Evolutionary conservation across 2,113 vertebrate species (phyloP), one percentile per base, ranked within the genome.

Genomic region (Grallaria varia): DNA sequence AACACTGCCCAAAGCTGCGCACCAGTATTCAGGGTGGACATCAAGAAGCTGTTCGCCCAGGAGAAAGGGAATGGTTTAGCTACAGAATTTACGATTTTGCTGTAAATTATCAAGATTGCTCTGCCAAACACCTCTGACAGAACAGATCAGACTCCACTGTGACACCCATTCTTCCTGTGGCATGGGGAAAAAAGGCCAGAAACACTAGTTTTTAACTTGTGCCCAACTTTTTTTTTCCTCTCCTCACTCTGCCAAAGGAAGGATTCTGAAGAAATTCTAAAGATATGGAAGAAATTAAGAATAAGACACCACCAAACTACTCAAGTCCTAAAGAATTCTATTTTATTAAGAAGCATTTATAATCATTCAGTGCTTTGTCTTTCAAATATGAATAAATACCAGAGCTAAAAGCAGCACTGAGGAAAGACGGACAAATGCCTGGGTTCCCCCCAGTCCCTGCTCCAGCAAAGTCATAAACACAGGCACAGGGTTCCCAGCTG

Each of bases 151-250:
- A 64, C 13, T 58, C 35, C 27, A 24, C 39, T 53, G 21, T 42
- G 39, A 79, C 12, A 56, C 4, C 1, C 0, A 0, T n/a, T 90
- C 24, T 59, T 75, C 52, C 30, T 14, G 4, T 22, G 24, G 20
- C 42, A 52, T 30, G 5, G 81, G 16, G 39, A 68, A 18, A 86
- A 72, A 76, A 89, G 24, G 22, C 14, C 52, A 76, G 44, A 67
- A 71, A 42, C 23, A 39, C 8, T 37, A 22, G 30, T 56, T 60
- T 77, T 83, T 76, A 49, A 55, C 55, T 84, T 83, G n/a, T 63
- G 18, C 16, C 8, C 18, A 63, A n/a, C 8, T 30, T 44, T 71
- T 75, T 25, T 78, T 25, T 64, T 19, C 33, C 9, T 42, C 30
- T 84, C 56, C 25, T 81, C 6, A 14, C 31, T 18, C 31, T 62